Evolutionary conservation across 2,113 vertebrate genomes (phyloP).

Genomic region (Hyaena hyaena): DNA sequence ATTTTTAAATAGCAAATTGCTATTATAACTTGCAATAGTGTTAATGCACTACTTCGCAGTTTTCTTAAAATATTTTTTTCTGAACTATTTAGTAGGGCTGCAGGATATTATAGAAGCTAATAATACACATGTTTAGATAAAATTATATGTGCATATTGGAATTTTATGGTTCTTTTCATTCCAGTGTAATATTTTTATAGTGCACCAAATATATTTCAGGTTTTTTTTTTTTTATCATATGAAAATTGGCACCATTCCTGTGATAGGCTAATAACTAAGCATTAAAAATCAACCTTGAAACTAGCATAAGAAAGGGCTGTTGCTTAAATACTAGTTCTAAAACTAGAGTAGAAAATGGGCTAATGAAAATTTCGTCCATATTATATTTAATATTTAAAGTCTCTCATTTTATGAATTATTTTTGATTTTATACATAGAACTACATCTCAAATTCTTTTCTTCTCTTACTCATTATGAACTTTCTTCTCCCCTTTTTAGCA

Average conservation of each 20-base stretch:
- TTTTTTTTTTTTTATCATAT: conserved; percentile 17
- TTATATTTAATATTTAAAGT: conserved; percentile 15
- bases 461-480: conserved; percentile 9
- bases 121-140: neutral
- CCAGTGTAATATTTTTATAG: neutral
- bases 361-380: neutral
- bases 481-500: conserved; percentile 82
- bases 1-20: neutral
- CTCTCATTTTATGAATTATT: neutral
- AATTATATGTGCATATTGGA: neutral
- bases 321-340: neutral
- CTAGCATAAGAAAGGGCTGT: neutral
- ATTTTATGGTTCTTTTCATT: conserved; percentile 50
- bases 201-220: neutral
- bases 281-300: neutral
- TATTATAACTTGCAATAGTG: neutral
- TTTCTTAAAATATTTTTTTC: neutral
- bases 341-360: neutral
- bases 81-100: neutral
- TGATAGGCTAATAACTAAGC: neutral
- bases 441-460: neutral
- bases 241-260: conserved; percentile 4
- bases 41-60: neutral
- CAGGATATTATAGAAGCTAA: neutral
- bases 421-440: conserved; percentile 45